These are phyloP conservation scores for Apocrypta bakeri DNA, from an alignment of 1,140 invertebrate genomes.

Conservation along the genomic window DNA sequence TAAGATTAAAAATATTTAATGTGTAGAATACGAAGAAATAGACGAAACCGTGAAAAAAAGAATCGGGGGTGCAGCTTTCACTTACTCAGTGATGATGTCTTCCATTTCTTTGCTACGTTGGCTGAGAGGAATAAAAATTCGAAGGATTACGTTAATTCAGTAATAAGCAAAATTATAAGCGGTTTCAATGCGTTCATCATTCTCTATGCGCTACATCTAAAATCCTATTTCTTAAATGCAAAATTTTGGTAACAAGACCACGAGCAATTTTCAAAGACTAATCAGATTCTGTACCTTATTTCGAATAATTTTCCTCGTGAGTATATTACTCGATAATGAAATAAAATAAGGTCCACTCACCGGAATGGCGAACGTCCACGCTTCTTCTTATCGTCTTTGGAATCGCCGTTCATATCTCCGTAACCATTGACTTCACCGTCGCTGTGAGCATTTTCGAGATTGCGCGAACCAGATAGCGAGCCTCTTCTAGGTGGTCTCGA, in stretches of 20 bases:
- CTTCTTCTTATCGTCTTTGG: slow-evolving; percentile 87
- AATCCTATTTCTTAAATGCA: not conserved
- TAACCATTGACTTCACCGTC: slow-evolving; percentile 84
- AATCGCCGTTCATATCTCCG: slow-evolving; percentile 75
- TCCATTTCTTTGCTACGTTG: slow-evolving; percentile 70
- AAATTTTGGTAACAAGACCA: not conserved
- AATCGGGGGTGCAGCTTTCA: slow-evolving; percentile 38
- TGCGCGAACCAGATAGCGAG: slow-evolving; percentile 75
- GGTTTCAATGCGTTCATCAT: not conserved
- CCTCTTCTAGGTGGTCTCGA: slow-evolving; percentile 84
- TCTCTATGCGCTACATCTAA: not conserved
- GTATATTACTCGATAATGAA: not conserved
- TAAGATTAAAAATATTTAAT: not conserved
- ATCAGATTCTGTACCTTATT: not conserved
- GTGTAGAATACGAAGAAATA: not conserved
- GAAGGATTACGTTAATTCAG: not conserved
- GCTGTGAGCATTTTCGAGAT: slow-evolving; percentile 83
- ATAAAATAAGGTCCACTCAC: slow-evolving; percentile 71
- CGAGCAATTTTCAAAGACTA: not conserved
- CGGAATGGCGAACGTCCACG: slow-evolving; percentile 92
- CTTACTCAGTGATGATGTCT: slow-evolving; percentile 63
- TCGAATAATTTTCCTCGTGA: not conserved
- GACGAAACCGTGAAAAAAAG: slow-evolving; percentile 2
- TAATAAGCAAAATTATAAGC: slow-evolving; percentile 5
- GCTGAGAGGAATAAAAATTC: slow-evolving; percentile 61